phyloP scores from a whole-genome alignment of 2,888 invertebrate species.

The Parascotia fuliginaria region DNA sequence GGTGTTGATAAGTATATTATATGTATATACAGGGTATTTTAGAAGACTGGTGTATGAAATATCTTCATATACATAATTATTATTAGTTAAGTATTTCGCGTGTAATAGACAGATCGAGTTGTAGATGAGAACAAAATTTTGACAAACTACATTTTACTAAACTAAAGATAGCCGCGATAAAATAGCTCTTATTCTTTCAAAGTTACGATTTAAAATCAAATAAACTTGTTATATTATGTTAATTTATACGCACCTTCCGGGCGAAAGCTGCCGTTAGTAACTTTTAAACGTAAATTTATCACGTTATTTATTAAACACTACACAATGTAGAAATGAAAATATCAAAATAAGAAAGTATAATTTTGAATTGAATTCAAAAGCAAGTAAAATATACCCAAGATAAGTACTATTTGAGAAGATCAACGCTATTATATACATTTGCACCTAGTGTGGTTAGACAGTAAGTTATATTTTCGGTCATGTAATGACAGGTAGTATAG shows the following conservation, averaged over 20 bases:
- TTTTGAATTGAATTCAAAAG: slow-evolving; percentile 14
- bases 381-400: slow-evolving; percentile 22
- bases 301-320: slow-evolving; percentile 15
- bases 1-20: too few species aligned
- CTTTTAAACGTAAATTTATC: slow-evolving; percentile 7
- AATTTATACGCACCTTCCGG: slow-evolving; percentile 16
- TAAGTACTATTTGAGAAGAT: slow-evolving; percentile 35
- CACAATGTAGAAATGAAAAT: slow-evolving; percentile 8
- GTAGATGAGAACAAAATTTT: slow-evolving; percentile 42
- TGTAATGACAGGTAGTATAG: too few species aligned
- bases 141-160: slow-evolving; percentile 13
- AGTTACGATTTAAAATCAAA: slow-evolving; percentile 8
- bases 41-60: too few species aligned
- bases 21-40: too few species aligned
- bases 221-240: slow-evolving; percentile 11
- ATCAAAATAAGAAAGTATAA: slow-evolving; percentile 16
- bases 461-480: too few species aligned
- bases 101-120: slow-evolving; percentile 12
- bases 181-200: slow-evolving; percentile 8
- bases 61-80: not conserved
- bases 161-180: slow-evolving; percentile 21
- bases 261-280: slow-evolving; percentile 35
- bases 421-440: slow-evolving; percentile 19
- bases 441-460: slow-evolving; percentile 16
- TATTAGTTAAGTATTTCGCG: slow-evolving; percentile 7